Evolutionary conservation across 2,797 vertebrate species (phyloP).

Genomic region (Brachyalestes nurse): DNA sequence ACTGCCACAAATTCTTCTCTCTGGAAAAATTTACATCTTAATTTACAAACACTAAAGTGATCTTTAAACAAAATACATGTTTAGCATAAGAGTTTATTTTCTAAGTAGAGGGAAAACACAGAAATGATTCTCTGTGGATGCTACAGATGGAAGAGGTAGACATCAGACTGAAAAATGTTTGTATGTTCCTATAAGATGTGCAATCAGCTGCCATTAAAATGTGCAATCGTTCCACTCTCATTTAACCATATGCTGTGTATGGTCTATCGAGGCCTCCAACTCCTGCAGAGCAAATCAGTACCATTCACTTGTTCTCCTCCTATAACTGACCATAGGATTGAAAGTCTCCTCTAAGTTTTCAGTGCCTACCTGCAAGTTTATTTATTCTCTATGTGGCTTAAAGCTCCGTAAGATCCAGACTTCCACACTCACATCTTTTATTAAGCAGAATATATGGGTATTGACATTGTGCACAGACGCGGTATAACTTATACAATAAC

Average conservation of each 20-base stretch:
- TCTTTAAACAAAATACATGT: no score
- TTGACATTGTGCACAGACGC: constrained; percentile 42
- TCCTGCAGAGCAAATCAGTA: constrained; percentile 13
- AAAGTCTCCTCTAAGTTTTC: constrained; percentile 6
- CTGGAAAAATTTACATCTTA: no score
- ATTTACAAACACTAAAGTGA: no score
- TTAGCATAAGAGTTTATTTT: not conserved
- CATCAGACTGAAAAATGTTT: not conserved
- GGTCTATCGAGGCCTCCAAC: not conserved
- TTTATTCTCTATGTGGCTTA: constrained; percentile 30
- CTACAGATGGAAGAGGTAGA: not conserved
- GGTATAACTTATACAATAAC: constrained; percentile 50
- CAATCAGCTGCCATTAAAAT: not conserved
- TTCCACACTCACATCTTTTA: constrained; percentile 34
- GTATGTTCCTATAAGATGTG: not conserved
- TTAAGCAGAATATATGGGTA: constrained; percentile 49
- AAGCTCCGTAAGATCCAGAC: constrained; percentile 24
- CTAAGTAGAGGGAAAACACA: not conserved
- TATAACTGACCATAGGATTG: constrained; percentile 4
- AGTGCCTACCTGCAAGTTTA: not conserved
- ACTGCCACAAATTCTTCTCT: no score
- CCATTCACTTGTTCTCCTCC: not conserved
- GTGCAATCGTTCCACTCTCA: not conserved
- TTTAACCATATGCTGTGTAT: not conserved
- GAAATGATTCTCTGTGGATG: not conserved